These are phyloP conservation scores for Pimephales promelas DNA, from an alignment of 2,113 vertebrate species.

Conservation along the genomic window DNA sequence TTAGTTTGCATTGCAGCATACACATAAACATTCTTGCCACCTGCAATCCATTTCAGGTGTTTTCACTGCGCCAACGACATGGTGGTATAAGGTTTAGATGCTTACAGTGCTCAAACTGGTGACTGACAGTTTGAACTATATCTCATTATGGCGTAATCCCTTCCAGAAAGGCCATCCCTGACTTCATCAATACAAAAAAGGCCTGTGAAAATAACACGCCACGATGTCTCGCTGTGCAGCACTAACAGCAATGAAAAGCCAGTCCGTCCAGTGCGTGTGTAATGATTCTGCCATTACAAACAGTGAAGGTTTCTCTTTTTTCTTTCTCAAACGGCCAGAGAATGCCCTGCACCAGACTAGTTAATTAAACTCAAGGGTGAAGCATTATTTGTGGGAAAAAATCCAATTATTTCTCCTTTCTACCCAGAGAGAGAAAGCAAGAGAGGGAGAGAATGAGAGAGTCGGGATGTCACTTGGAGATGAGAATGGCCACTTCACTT, in stretches of 20 bases:
- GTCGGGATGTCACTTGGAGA: constrained; percentile 73
- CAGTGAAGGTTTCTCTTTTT: constrained; percentile 59
- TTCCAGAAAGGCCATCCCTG: constrained; percentile 54
- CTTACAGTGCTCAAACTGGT: constrained; percentile 11
- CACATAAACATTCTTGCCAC: not conserved
- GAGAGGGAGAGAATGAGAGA: constrained; percentile 66
- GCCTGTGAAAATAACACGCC: constrained; percentile 43
- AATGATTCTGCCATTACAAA: constrained; percentile 38
- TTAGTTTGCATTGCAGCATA: not conserved
- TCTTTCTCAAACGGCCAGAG: constrained; percentile 64
- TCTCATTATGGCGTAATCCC: constrained; percentile 55
- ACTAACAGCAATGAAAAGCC: constrained; percentile 22
- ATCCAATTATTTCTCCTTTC: constrained; percentile 83
- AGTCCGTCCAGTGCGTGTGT: not conserved
- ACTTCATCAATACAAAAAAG: constrained; percentile 56
- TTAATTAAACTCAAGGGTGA: constrained; percentile 86
- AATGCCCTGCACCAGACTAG: constrained; percentile 68
- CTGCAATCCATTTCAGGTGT: not conserved
- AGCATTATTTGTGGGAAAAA: constrained; percentile 85
- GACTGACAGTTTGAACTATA: constrained; percentile 57
- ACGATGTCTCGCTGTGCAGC: constrained; percentile 4
- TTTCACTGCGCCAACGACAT: not conserved
- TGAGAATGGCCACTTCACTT: constrained; percentile 77
- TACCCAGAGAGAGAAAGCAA: constrained; percentile 63
- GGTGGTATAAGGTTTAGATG: constrained; percentile 11